Conservation (phyloP, 2,113 vertebrate genomes). For the Carettochelys insculpta region DNA sequence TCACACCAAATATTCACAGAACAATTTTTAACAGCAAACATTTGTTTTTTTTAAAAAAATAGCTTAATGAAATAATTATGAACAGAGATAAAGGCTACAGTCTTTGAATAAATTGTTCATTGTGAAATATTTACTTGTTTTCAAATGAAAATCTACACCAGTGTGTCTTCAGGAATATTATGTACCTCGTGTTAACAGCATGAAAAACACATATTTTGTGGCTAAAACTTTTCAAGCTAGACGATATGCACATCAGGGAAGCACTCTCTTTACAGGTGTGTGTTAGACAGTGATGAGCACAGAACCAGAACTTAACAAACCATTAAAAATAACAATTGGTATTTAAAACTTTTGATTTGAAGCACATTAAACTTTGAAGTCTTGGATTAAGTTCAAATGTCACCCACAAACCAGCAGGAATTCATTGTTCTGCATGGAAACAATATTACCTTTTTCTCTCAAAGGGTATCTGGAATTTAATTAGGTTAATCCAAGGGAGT, state of each 20-base stretch:
- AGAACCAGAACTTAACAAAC: neutral
- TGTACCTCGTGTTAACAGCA: neutral
- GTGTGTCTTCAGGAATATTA: neutral
- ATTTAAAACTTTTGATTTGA: neutral
- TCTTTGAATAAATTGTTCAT: neutral
- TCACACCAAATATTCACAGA: rapidly evolving
- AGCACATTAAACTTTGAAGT: neutral
- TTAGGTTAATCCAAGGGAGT: neutral
- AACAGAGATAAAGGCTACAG: neutral
- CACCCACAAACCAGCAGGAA: neutral
- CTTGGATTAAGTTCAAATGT: neutral
- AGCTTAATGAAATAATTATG: neutral
- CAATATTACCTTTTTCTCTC: neutral
- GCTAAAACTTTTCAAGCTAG: conserved; percentile 3
- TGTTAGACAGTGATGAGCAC: rapidly evolving
- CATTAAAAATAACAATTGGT: neutral
- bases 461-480: neutral
- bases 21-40: neutral
- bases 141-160: neutral
- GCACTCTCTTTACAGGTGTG: neutral
- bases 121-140: neutral
- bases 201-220: conserved; percentile 3
- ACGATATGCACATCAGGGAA: neutral
- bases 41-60: neutral
- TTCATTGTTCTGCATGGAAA: neutral